Evolutionary conservation across 2,888 invertebrate genomes (phyloP), one percentile per base, ranked within the genome.

Genomic region (Cheilosia vernalis): DNA sequence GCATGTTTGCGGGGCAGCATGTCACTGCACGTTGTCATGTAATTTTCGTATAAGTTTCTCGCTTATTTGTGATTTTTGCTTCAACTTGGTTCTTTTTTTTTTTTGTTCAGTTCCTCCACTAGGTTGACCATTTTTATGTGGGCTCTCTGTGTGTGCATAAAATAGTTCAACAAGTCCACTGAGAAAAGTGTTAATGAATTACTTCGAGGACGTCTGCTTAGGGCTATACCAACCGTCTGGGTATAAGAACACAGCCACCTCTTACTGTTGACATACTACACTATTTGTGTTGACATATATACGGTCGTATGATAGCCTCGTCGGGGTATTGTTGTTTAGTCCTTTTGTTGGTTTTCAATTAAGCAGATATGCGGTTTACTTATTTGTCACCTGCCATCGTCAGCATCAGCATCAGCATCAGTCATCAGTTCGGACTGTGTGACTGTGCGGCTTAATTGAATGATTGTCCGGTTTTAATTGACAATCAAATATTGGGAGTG

Each of bases 121-220:
- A 27, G 51, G 21, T 51, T 51, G 66, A 58, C 37, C 42, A 47
- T 66, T 40, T 56, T 30, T 24, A 76, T 70, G 74, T 80, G 70
- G 80, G 80, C 66, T 80, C 61, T 9, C 56, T 44, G 15, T 33
- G 47, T 30, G 13, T 27, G 51, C 0, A 9, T 49, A 53, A 67
- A 83, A 83, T 60, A 74, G 74, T 72, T 69, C 24, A 53, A 63
- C 61, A 73, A 42, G 72, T 60, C 49, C 40, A 37, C 70, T 44
- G 58, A 7, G 89, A 88, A 89, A 90, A 90, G 90, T 90, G 90
- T 90, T 90, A 90, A 90, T 90, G 90, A 90, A 90, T 90, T 90
- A 90, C 90, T 90, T 90, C 90, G 90, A 90, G 90, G 90, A 90
- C 90, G 77, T 84, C 74, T 80, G 69, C 69, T 44, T 40, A 47